Evolutionary conservation across 1,140 invertebrate species (phyloP).

Genomic region (Meteorus sp.): DNA sequence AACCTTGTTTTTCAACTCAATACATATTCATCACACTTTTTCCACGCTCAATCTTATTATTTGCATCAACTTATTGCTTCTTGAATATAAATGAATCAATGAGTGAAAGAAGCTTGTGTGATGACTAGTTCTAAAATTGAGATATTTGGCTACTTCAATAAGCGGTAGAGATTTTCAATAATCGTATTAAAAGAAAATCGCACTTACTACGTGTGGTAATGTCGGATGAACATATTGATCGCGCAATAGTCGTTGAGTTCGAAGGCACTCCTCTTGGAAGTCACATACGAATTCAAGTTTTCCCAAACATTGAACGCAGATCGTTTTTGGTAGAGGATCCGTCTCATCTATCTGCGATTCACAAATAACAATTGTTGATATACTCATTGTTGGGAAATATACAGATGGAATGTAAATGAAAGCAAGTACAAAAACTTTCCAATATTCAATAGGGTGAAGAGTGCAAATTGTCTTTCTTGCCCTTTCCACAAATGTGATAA

Average conservation of each 20-base stretch:
- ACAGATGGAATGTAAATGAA: too few species aligned
- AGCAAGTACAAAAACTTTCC: too few species aligned
- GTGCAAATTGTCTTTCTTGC: neutral
- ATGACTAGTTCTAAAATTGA: neutral
- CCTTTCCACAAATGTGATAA: neutral
- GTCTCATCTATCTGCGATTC: conserved; percentile 57
- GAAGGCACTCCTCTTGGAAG: conserved; percentile 59
- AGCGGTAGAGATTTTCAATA: conserved; percentile 39
- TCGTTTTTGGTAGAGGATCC: conserved; percentile 56
- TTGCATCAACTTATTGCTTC: too few species aligned
- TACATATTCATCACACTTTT: neutral
- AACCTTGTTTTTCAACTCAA: neutral
- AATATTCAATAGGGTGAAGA: too few species aligned
- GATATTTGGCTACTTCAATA: conserved; percentile 17
- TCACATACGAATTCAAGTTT: conserved; percentile 60
- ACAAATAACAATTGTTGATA: too few species aligned
- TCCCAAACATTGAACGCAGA: conserved; percentile 58
- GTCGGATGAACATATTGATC: conserved; percentile 53
- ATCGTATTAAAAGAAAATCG: conserved; percentile 12
- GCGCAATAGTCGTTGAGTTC: conserved; percentile 53
- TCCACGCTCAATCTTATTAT: too few species aligned
- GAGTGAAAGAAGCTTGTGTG: neutral
- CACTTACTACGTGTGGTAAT: conserved; percentile 52
- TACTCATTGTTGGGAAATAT: too few species aligned
- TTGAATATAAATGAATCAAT: too few species aligned